Percentiles rank a stretch among this genome's conserved stretches.
phyloP scores from a whole-genome alignment of 2,888 invertebrate genomes.

The Acanthoscelides obtectus region DNA sequence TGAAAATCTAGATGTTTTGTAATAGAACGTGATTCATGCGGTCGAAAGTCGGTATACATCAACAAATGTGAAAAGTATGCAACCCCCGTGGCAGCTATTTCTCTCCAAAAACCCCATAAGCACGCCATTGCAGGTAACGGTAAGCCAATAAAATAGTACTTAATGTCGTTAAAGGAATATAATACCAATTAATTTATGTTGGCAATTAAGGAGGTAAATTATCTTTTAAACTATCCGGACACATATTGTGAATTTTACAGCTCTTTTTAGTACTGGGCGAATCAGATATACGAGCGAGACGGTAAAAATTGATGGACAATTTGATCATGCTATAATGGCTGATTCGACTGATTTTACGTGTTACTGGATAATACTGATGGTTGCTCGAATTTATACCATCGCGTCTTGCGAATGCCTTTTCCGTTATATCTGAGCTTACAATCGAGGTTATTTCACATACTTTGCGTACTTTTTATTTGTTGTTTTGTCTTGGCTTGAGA shows the following conservation, averaged over 20 bases:
- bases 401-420: neutral
- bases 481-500: no score
- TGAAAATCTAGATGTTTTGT: no score
- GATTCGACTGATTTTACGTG: neutral
- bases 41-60: no score
- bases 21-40: no score
- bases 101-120: neutral
- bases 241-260: neutral
- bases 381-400: neutral
- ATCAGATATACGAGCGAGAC: neutral
- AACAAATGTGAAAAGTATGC: no score
- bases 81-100: no score
- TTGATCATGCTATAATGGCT: neutral
- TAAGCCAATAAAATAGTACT: constrained; percentile 2
- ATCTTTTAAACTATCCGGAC: neutral
- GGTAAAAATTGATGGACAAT: neutral
- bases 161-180: neutral
- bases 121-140: neutral
- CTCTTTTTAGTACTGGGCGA: neutral
- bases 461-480: no score
- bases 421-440: neutral
- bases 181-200: constrained; percentile 1
- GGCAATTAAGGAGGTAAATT: neutral
- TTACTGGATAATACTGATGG: neutral
- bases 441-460: no score